Conservation (phyloP, 2,113 vertebrate genomes). For the Aviceda subcristata region DNA sequence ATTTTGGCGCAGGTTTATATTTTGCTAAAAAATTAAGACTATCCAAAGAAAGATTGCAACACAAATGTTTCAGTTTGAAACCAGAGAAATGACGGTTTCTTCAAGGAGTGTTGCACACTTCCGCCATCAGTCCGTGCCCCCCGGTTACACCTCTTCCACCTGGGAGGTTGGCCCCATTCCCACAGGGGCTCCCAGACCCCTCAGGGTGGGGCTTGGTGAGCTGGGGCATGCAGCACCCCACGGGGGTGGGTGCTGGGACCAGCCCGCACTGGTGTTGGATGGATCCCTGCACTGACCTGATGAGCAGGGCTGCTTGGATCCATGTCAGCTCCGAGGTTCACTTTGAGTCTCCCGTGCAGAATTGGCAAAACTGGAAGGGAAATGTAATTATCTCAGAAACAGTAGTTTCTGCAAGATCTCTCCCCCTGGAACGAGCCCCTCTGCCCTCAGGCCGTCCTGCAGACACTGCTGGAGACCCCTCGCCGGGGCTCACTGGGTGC, state of each 20-base stretch:
- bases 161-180: not conserved
- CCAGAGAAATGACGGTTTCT: not conserved
- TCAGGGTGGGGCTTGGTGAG: accelerated
- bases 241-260: not conserved
- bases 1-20: not conserved
- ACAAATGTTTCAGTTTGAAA: not conserved
- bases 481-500: not conserved
- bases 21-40: not conserved
- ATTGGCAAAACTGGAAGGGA: not conserved
- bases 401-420: not conserved
- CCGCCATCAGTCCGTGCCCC: not conserved
- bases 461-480: not conserved
- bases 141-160: not conserved
- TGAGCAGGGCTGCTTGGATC: not conserved
- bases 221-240: not conserved
- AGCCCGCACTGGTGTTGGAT: not conserved
- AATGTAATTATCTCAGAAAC: not conserved
- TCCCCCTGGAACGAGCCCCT: not conserved
- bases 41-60: not conserved
- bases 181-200: not conserved
- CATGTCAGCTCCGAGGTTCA: not conserved
- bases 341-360: not conserved
- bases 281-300: not conserved
- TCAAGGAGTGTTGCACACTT: not conserved
- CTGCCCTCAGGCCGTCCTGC: not conserved